Evolutionary conservation across 2,797 vertebrate genomes (phyloP).

Genomic region (Decapterus maruadsi): DNA sequence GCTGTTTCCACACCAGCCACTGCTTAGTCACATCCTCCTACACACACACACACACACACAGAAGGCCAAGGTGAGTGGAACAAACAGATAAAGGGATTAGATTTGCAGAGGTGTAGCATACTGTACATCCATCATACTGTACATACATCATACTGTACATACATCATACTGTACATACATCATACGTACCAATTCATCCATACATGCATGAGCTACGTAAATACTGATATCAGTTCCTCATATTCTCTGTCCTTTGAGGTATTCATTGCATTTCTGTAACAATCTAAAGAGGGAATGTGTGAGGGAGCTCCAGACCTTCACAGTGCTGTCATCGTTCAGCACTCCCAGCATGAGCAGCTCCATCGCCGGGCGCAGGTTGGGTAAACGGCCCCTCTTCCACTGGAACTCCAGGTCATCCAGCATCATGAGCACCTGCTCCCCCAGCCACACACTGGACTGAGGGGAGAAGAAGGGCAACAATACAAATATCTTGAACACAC

Average conservation of each 20-base stretch:
- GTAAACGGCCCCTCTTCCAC: slow-evolving; percentile 84
- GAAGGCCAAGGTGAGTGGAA: slow-evolving; percentile 26
- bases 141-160: no score
- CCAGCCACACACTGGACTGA: slow-evolving; percentile 83
- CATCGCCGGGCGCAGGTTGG: slow-evolving; percentile 82
- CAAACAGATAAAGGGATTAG: slow-evolving; percentile 34
- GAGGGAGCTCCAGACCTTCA: slow-evolving; percentile 72
- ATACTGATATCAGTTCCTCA: no score
- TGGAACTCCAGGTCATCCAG: slow-evolving; percentile 87
- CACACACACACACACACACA: slow-evolving; percentile 47
- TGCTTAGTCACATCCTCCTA: slow-evolving; percentile 84
- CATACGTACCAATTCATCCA: no score
- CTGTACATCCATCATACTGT: no score
- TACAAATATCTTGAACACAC: background rate
- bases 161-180: no score
- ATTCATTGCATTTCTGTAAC: background rate
- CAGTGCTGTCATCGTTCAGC: slow-evolving; percentile 72
- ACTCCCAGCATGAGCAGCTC: slow-evolving; percentile 84
- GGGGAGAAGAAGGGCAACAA: no score
- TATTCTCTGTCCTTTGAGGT: background rate
- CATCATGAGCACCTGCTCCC: slow-evolving; percentile 85
- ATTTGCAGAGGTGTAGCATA: background rate
- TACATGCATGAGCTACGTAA: no score
- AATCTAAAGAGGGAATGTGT: background rate
- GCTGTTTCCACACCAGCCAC: slow-evolving; percentile 86